Evolutionary conservation across 2,888 invertebrate genomes (phyloP), one percentile per base, ranked within the genome.

Genomic region (Tachina fera): DNA sequence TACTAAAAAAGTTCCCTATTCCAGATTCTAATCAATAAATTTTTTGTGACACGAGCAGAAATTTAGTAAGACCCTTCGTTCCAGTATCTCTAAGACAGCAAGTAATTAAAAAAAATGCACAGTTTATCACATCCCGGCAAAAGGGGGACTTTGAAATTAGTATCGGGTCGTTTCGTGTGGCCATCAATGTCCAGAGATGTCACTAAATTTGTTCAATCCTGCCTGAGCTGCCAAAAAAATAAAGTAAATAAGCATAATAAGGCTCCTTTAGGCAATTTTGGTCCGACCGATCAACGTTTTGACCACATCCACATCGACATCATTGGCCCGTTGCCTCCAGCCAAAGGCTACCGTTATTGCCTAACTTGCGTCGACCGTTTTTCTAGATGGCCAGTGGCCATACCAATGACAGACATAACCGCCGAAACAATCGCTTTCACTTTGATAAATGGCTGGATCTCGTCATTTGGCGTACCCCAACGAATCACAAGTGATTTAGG

Each of bases 261-360:
- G 10, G n/a, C 71, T 3, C 68, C 75, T 6, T 31, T 67, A 13
- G 74, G 60, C 10, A n/a, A 75, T 45, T 81, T 76, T 14, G 58
- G 63, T 61, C 49, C 45, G 2, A 72, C 80, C 4, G 43, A 68
- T 5, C 83, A 84, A 10, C 79, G 88, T 39, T 87, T 93, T 87
- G 84, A 88, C 3, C 92, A 92, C 79, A 89, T 93, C 11, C 92
- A 93, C 87, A 88, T 93, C 8, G 93, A 93, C 87, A 88, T 93
- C 8, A 75, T 87, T 6, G 80, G 67, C 1, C 63, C 76, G 1
- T 58, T 86, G 3, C 77, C 79, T 3, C 45, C 39, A 5, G 72
- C 61, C 13, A 89, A 89, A 13, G 91, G 89, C 13, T 89, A 84
- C 71, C 82, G 87, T 10, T 92, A 92, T 83, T 88, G 89, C 19